Base-by-base conservation (phyloP, 2,113 vertebrate genomes). In the Pelobates fuscus region DNA sequence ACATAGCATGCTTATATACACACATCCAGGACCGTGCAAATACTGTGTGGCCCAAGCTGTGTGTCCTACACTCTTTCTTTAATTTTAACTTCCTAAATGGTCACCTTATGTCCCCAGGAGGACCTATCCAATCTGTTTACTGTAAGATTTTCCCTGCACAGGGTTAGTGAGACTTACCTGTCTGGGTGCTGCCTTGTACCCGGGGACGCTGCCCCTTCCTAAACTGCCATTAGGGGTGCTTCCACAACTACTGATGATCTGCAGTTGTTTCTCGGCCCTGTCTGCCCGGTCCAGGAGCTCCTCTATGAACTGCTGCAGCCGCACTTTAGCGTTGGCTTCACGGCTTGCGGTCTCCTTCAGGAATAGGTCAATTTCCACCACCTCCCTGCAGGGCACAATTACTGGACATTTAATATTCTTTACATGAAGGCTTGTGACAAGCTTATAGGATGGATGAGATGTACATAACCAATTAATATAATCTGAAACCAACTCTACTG, bases 291-390 rank as follows among this genome's bases (percentile, higher is more conserved):
- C 97, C 84, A 98, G 89, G 72, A 99, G 94, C 88, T 98, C 97
- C 91, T 99, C 97, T 0, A 99, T 99, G 86, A 99, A 99, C 81
- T 96, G 96, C 88, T 98, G 97, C 80, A 99, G 90, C 0, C 96
- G 93, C 54, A 98, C 92, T 78, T 99, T 99, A 83, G 96, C 96
- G 0, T 94, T 98, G 84, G 96, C 97, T 83, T 98, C 97, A 0
- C 96, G 92, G 0, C 94, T 95, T 0, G 97, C 97, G 0, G 97
- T 99, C 85, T 98, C 96, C 90, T 98, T 98, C 71, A 98, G 93
- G 90, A 99, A 98, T 80, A 97, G 94, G 83, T 98, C 96, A 0
- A 99, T 98, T 87, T 98, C 96, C 67, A 94, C 88, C 81, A 97
- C 97, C 84, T 98, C 96, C 89, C 97, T 99, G 87, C 0, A 65